These are phyloP conservation scores for Cichlasoma orientale DNA, from an alignment of 2,797 vertebrate genomes.

Conservation along the genomic window DNA sequence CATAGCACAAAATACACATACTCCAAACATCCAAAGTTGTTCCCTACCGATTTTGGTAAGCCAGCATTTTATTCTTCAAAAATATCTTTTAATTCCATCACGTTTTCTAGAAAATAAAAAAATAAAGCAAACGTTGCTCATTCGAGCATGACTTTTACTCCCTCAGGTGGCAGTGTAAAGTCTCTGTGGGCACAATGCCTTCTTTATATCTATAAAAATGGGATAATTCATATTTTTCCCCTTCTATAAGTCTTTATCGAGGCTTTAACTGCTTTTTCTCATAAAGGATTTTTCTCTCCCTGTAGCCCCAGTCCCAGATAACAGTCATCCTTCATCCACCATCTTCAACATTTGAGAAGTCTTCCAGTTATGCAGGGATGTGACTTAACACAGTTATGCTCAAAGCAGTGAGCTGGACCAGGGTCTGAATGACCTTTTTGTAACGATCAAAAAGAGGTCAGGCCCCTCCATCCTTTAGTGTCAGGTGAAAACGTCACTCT, in stretches of 20 bases:
- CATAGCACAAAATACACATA: slow-evolving; percentile 73
- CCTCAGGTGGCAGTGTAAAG: slow-evolving; percentile 75
- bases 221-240: slow-evolving; percentile 24
- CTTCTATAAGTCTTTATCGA: slow-evolving; percentile 17
- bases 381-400: slow-evolving; percentile 20
- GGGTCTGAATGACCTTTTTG: slow-evolving; percentile 1
- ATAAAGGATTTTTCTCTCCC: slow-evolving; percentile 28
- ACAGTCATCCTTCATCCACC: neutral
- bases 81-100: slow-evolving; percentile 71
- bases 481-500: neutral
- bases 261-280: slow-evolving; percentile 26
- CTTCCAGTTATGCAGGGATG: neutral
- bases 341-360: slow-evolving; percentile 5
- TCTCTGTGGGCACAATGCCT: slow-evolving; percentile 69
- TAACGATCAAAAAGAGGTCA: neutral
- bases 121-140: slow-evolving; percentile 74
- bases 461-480: slow-evolving; percentile 1
- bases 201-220: slow-evolving; percentile 60
- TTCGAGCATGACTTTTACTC: slow-evolving; percentile 63
- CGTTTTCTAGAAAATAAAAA: slow-evolving; percentile 77
- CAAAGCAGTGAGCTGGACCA: slow-evolving; percentile 2
- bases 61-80: slow-evolving; percentile 76
- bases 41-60: slow-evolving; percentile 71
- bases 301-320: slow-evolving; percentile 1
- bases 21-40: slow-evolving; percentile 74